Percentiles rank a stretch among this genome's conserved stretches.
These are phyloP conservation scores for Molossus alvarezi DNA, from an alignment of 2,797 vertebrate genomes.

Conservation along the genomic window DNA sequence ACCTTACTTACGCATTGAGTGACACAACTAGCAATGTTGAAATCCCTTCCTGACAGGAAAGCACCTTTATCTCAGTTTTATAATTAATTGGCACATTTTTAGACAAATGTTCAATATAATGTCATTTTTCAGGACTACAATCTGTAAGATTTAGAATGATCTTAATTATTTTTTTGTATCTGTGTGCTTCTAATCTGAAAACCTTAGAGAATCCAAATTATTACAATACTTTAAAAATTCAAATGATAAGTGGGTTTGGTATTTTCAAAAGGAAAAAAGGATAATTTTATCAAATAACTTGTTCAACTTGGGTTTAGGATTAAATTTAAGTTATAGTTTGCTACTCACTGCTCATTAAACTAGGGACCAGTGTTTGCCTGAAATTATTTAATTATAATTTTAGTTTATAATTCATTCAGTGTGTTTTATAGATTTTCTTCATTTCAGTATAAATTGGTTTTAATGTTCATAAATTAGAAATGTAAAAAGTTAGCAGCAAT, in stretches of 20 bases:
- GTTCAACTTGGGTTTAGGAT: conserved; percentile 34
- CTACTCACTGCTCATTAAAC: conserved; percentile 52
- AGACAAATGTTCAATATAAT: neutral
- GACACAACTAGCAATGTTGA: conserved; percentile 44
- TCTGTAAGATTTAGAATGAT: conserved; percentile 63
- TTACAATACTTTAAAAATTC: conserved; percentile 63
- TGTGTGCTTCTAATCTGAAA: neutral
- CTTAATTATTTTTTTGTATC: conserved; percentile 19
- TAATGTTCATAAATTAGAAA: conserved; percentile 35
- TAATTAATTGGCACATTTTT: conserved; percentile 3
- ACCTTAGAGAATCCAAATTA: conserved; percentile 49
- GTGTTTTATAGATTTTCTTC: neutral
- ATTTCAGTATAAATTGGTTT: conserved; percentile 31
- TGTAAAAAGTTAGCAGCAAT: neutral
- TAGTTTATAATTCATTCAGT: neutral
- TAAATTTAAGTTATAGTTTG: conserved; percentile 50
- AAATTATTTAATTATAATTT: neutral
- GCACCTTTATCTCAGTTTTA: conserved; percentile 17
- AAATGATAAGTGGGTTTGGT: neutral
- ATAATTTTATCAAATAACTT: conserved; percentile 62
- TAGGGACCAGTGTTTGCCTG: conserved; percentile 25
- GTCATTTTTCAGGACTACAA: conserved; percentile 24
- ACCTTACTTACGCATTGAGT: neutral
- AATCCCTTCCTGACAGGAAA: conserved; percentile 60
- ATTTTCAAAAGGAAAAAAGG: conserved; percentile 52